Conservation (phyloP, 2,888 invertebrate genomes). For the Gastrophysa polygoni region DNA sequence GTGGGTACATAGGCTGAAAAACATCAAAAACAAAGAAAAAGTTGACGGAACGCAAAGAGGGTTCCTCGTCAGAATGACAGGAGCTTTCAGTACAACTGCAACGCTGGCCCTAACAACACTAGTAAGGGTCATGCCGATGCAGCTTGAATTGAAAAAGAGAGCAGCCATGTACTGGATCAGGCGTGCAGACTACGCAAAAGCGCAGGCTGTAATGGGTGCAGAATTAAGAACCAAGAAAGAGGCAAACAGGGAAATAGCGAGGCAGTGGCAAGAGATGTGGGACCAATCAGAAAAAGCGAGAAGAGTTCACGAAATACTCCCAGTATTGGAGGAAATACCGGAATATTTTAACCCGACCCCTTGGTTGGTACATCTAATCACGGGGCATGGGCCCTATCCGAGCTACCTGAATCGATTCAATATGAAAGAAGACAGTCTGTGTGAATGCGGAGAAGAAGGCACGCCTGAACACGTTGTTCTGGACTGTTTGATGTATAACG, state of each 20-base stretch:
- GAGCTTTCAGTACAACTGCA: neutral
- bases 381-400: too few relatives aligned
- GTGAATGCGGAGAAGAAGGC: too few relatives aligned
- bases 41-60: slow-evolving; percentile 9
- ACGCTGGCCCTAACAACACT: neutral
- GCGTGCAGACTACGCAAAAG: too few relatives aligned
- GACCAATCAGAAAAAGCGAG: neutral
- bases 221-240: neutral
- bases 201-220: too few relatives aligned
- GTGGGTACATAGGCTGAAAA: slow-evolving; percentile 7
- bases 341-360: neutral
- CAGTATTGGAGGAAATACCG: neutral
- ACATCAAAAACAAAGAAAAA: neutral
- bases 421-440: too few relatives aligned
- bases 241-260: neutral
- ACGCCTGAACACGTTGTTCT: too few relatives aligned
- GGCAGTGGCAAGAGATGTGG: neutral
- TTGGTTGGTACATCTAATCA: too few relatives aligned
- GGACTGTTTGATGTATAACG: too few relatives aligned
- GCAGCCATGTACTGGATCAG: too few relatives aligned
- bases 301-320: too few relatives aligned
- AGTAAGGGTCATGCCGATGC: neutral
- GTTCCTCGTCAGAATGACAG: slow-evolving; percentile 12
- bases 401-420: too few relatives aligned
- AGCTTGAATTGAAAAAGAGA: neutral